Conservation (phyloP, 2,888 invertebrate genomes). For the Stenurella melanura region DNA sequence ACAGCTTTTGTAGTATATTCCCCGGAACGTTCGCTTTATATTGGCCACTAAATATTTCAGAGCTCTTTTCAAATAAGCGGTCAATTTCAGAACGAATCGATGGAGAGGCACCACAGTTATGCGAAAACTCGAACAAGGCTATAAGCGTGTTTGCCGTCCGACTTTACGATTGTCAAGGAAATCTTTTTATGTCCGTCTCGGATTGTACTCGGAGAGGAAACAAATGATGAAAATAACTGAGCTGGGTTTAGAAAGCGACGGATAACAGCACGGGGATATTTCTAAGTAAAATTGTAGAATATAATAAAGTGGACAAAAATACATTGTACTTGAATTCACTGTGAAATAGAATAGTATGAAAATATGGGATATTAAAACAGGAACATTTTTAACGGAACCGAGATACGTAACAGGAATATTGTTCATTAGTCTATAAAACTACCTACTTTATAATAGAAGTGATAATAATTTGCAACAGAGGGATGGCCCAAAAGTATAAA, state of each 20-base stretch:
- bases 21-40: conserved; percentile 12
- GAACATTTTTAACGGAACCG: too few relatives aligned
- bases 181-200: conserved; percentile 10
- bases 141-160: conserved; percentile 4
- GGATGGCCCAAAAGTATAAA: too few relatives aligned
- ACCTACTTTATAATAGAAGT: too few relatives aligned
- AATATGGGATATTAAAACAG: too few relatives aligned
- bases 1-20: conserved; percentile 12
- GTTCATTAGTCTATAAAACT: too few relatives aligned
- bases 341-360: too few relatives aligned
- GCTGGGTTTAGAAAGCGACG: background rate
- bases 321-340: too few relatives aligned
- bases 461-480: too few relatives aligned
- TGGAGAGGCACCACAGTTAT: background rate
- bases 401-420: too few relatives aligned
- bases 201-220: conserved; percentile 2
- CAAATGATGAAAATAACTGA: background rate
- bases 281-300: background rate
- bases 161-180: conserved; percentile 2
- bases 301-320: background rate
- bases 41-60: conserved; percentile 36
- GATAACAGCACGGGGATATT: background rate
- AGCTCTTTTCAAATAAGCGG: conserved; percentile 20
- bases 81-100: conserved; percentile 14
- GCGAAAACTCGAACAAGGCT: conserved; percentile 23